phyloP scores from a whole-genome alignment of 1,140 invertebrate species.

The Meloidogyne hapla region DNA sequence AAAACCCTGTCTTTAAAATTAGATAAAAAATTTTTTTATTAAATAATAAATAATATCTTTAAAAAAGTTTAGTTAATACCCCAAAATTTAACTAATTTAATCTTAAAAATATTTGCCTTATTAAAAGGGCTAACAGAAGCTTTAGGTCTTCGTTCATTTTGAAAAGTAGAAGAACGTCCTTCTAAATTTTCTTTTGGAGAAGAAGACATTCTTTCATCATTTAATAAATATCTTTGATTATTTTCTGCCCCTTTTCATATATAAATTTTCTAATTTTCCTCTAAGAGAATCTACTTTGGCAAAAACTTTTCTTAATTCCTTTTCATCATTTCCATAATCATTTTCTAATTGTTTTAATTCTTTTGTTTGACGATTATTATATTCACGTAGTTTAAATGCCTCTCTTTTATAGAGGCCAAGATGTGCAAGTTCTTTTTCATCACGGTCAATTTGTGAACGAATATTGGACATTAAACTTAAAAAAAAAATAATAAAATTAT shows the following conservation, averaged over 20 bases:
- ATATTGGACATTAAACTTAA: slow-evolving; percentile 24
- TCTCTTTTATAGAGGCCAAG: slow-evolving; percentile 30
- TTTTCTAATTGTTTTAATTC: slow-evolving; percentile 29
- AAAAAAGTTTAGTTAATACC: no score
- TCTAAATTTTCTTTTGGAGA: neutral
- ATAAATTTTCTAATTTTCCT: neutral
- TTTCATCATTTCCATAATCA: slow-evolving; percentile 21
- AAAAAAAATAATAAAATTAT: neutral
- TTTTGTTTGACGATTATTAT: slow-evolving; percentile 27
- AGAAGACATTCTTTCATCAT: neutral
- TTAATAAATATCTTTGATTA: neutral
- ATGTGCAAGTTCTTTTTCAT: slow-evolving; percentile 41
- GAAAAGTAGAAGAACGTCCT: neutral
- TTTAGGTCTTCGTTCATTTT: slow-evolving; percentile 35
- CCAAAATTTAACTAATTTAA: no score
- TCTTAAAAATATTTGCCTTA: no score
- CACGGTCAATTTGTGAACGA: slow-evolving; percentile 25
- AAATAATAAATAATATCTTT: no score
- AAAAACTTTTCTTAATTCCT: slow-evolving; percentile 44
- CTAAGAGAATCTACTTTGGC: slow-evolving; percentile 36
- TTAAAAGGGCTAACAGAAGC: slow-evolving; percentile 48
- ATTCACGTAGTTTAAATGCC: slow-evolving; percentile 15
- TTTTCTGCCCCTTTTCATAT: neutral
- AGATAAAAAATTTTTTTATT: no score
- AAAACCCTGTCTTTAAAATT: no score